Evolutionary conservation across 2,113 vertebrate genomes (phyloP).

Genomic region (Lasiurus borealis): DNA sequence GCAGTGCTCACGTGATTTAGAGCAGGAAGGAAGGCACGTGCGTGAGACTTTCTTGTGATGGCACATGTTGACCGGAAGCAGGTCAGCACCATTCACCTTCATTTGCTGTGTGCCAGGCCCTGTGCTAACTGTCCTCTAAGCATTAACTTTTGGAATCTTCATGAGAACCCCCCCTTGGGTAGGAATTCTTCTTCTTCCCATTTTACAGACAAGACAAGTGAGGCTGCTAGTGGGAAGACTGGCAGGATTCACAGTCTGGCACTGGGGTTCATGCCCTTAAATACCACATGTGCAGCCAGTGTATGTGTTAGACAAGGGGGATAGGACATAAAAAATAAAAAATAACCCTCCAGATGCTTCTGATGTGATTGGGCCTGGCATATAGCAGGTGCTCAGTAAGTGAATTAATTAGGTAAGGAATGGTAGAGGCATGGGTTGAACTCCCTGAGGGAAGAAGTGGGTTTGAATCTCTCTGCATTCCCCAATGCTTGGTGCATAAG

Average conservation of each 20-base stretch:
- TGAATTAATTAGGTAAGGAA: background rate
- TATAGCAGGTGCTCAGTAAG: background rate
- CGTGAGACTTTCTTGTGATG: background rate
- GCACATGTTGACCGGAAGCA: conserved; percentile 6
- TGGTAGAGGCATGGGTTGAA: background rate
- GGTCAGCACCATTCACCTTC: background rate
- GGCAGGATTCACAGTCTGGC: background rate
- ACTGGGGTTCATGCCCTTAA: background rate
- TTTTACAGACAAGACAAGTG: background rate
- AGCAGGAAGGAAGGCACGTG: background rate
- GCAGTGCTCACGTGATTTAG: background rate
- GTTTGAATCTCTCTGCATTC: background rate
- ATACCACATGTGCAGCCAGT: background rate
- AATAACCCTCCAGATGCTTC: background rate
- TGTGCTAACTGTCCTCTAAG: background rate
- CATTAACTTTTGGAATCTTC: background rate
- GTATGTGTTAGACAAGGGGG: background rate
- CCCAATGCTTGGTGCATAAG: background rate
- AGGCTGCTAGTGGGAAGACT: background rate
- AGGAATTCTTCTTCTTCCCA: conserved; percentile 4
- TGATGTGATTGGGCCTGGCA: background rate
- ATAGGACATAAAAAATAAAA: background rate
- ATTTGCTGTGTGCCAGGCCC: background rate
- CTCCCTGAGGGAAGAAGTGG: background rate
- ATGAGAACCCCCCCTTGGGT: background rate